Conservation (phyloP, 2,113 vertebrate genomes). For the Madoqua kirkii region DNA sequence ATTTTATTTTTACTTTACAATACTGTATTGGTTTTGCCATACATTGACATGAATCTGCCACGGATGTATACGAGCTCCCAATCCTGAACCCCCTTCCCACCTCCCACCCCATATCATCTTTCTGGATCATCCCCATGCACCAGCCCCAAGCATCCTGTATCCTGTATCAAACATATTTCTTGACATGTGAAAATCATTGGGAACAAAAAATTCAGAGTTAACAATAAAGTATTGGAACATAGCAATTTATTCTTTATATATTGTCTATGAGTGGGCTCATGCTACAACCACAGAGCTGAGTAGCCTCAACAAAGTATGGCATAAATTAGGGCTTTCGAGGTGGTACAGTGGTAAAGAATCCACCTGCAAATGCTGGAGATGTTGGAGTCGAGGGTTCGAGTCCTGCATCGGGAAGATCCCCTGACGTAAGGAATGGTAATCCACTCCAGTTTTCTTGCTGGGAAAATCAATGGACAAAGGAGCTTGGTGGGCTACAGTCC, state of each 20-base stretch:
- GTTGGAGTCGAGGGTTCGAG: not conserved
- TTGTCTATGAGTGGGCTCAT: not conserved
- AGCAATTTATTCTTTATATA: not conserved
- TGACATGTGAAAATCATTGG: not conserved
- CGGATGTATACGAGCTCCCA: no score
- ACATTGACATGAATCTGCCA: no score
- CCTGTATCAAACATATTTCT: not conserved
- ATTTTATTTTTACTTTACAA: no score
- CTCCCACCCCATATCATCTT: no score
- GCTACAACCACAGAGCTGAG: not conserved
- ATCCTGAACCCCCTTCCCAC: no score
- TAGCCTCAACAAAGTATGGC: not conserved
- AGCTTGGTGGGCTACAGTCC: not conserved
- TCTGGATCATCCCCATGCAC: no score
- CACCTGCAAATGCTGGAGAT: not conserved
- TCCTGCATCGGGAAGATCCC: not conserved
- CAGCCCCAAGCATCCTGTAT: no score
- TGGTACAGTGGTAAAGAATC: not conserved
- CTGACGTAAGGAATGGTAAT: not conserved
- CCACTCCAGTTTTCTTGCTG: not conserved
- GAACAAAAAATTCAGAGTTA: not conserved
- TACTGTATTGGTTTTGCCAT: no score
- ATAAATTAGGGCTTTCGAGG: not conserved
- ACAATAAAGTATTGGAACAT: not conserved
- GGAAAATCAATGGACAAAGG: not conserved